A percentile compares a stretch with the other conserved stretches of the same genome.
phyloP scores from a whole-genome alignment of 2,888 invertebrate genomes.

The Pterostichus madidus region DNA sequence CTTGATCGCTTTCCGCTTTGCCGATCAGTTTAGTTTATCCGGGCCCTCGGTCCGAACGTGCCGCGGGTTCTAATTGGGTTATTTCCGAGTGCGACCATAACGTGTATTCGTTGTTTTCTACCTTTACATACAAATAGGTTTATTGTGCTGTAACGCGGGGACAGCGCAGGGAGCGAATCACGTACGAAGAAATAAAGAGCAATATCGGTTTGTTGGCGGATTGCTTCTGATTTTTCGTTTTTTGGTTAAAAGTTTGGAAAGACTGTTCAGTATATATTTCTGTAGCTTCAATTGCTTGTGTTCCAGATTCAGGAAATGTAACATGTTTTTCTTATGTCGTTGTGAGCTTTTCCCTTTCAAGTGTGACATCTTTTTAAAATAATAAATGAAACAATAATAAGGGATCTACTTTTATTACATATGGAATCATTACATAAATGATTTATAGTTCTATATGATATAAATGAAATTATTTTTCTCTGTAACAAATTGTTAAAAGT shows the following conservation, averaged over 20 bases:
- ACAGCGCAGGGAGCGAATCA: conserved; percentile 40
- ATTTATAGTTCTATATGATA: too few species aligned
- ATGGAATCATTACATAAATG: too few species aligned
- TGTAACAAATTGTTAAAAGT: too few species aligned
- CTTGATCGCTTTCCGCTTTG: conserved; percentile 64
- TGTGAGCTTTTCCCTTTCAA: too few species aligned
- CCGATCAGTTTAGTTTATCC: conserved; percentile 68
- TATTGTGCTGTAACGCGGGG: conserved; percentile 69
- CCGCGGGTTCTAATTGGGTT: conserved; percentile 72
- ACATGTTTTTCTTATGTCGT: too few species aligned
- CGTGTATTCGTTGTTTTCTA: conserved; percentile 73
- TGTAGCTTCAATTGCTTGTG: not conserved
- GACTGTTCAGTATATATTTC: conserved; percentile 4
- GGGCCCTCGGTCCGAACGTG: conserved; percentile 74
- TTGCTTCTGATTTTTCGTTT: conserved; percentile 40
- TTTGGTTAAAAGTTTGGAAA: conserved; percentile 32
- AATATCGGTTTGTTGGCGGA: conserved; percentile 43
- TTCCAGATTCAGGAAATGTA: too few species aligned
- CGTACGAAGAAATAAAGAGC: conserved; percentile 61
- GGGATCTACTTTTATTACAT: too few species aligned
- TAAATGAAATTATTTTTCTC: too few species aligned
- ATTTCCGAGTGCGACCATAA: conserved; percentile 73
- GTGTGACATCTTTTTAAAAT: too few species aligned
- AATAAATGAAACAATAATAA: too few species aligned
- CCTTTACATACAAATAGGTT: conserved; percentile 75